Conservation (phyloP, 2,797 vertebrate genomes). For the Pangasius krempfi region DNA sequence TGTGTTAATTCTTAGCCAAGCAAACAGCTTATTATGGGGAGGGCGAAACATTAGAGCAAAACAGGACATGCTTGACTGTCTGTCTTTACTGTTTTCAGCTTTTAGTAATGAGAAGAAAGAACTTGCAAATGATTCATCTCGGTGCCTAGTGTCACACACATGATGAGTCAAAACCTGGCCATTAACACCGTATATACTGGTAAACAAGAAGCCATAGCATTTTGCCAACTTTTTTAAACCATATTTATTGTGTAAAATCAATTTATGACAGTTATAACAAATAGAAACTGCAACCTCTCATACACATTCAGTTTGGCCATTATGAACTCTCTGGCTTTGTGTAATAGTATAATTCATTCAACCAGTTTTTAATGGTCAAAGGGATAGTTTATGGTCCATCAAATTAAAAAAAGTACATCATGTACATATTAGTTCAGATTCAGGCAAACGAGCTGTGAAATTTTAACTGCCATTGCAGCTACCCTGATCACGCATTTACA, state of each 20-base stretch:
- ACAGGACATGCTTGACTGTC: neutral
- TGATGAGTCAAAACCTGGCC: neutral
- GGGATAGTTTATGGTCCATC: constrained; percentile 23
- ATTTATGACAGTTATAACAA: constrained; percentile 10
- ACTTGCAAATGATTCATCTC: neutral
- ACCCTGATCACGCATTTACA: constrained; percentile 54
- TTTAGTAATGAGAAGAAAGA: neutral
- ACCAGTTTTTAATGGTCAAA: neutral
- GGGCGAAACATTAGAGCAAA: neutral
- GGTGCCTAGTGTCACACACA: neutral
- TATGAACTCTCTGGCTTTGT: constrained; percentile 12
- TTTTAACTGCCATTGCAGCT: constrained; percentile 23
- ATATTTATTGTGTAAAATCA: constrained; percentile 28
- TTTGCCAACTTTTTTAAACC: neutral
- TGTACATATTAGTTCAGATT: constrained; percentile 33
- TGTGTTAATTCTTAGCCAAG: constrained; percentile 22
- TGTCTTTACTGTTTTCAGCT: neutral
- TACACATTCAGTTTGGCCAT: constrained; percentile 15
- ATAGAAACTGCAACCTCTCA: constrained; percentile 10
- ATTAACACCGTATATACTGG: neutral
- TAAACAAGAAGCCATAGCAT: neutral
- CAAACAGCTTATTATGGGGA: neutral
- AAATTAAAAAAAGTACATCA: constrained; percentile 54
- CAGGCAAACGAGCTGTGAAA: constrained; percentile 21
- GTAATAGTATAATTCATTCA: constrained; percentile 16